These are phyloP conservation scores for Potamarius usumacintae DNA, from an alignment of 2,113 vertebrate species.

Conservation along the genomic window DNA sequence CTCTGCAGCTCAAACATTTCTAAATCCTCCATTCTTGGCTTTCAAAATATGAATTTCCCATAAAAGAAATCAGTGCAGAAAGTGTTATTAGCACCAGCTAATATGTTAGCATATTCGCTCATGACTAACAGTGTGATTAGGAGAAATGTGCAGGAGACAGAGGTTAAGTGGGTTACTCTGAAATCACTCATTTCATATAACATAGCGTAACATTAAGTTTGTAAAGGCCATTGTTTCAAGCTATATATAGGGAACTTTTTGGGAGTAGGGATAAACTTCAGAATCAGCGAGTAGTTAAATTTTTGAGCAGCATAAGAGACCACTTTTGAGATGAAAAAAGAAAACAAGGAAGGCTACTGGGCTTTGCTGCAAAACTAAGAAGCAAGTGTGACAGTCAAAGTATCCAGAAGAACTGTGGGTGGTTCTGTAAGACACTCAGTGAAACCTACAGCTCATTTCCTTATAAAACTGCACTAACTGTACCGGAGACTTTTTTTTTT, in stretches of 20 bases:
- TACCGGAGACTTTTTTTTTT: too few species aligned
- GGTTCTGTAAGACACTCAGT: too few species aligned
- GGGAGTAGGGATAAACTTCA: not conserved
- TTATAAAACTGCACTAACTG: too few species aligned
- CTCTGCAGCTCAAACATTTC: not conserved
- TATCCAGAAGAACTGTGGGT: too few species aligned
- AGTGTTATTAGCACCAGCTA: not conserved
- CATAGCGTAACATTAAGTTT: not conserved
- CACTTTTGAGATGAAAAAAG: too few species aligned
- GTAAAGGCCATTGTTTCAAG: not conserved
- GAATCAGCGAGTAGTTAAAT: not conserved
- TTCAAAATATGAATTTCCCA: not conserved
- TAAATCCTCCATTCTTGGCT: not conserved
- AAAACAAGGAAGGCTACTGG: too few species aligned
- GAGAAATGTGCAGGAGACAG: not conserved
- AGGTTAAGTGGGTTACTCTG: not conserved
- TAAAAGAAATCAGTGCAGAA: not conserved
- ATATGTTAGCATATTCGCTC: not conserved
- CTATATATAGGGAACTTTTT: not conserved
- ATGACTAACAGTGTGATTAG: not conserved
- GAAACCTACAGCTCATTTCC: too few species aligned
- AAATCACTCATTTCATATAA: too few species aligned
- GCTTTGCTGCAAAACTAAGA: too few species aligned
- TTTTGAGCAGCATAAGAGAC: too few species aligned
- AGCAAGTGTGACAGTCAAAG: too few species aligned